Evolutionary conservation across 2,888 invertebrate genomes (phyloP).

Genomic region (Sisyra nigra): DNA sequence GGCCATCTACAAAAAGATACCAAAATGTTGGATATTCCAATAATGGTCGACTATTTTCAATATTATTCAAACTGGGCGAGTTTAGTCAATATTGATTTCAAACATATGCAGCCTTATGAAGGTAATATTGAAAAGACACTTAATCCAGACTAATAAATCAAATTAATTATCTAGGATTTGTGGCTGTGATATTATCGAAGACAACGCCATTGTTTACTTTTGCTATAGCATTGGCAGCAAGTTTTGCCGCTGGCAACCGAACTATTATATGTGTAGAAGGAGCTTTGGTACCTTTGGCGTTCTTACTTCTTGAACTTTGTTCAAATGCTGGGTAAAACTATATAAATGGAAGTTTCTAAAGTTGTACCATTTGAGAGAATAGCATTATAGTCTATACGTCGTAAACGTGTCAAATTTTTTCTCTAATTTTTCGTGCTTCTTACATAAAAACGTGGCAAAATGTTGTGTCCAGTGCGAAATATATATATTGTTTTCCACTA

Average conservation of each 20-base stretch:
- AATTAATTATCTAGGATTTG: background rate
- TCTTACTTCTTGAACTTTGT: conserved; percentile 30
- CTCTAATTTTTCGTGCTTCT: too few species aligned
- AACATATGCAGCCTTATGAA: background rate
- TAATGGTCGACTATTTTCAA: conserved; percentile 30
- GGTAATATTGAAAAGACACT: background rate
- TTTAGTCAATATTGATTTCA: background rate
- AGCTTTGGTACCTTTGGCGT: conserved; percentile 24
- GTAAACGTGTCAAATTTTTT: too few species aligned
- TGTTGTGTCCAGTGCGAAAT: too few species aligned
- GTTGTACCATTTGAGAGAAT: too few species aligned
- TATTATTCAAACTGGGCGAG: conserved; percentile 26
- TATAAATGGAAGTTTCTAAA: background rate
- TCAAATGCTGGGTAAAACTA: conserved; percentile 29
- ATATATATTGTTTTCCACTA: too few species aligned
- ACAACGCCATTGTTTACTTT: conserved; percentile 29
- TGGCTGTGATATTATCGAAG: conserved; percentile 22
- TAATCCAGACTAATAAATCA: background rate
- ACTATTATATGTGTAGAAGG: conserved; percentile 29
- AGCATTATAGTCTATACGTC: too few species aligned
- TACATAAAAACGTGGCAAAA: too few species aligned
- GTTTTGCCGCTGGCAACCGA: conserved; percentile 32
- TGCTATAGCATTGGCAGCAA: conserved; percentile 30
- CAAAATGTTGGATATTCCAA: conserved; percentile 25
- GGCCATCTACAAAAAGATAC: conserved; percentile 29